Base-by-base conservation (phyloP, 2,888 invertebrate species). In the Himalopsyche tibetana region DNA sequence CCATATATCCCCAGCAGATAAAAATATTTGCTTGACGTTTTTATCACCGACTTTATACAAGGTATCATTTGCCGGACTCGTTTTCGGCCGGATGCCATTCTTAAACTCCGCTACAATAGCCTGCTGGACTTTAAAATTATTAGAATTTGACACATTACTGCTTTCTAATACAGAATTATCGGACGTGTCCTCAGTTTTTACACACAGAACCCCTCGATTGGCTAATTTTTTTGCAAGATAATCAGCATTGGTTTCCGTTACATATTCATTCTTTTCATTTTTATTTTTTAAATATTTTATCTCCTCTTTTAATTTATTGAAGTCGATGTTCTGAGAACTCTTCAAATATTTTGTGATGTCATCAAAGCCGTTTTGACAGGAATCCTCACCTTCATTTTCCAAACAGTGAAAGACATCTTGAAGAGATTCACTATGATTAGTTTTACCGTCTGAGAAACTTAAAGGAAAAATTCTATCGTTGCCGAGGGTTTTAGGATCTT, bases 271-370 rank as follows among this genome's bases (percentile, higher is more conserved):
- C 63, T 45, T 55, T 42, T 85, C 84, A 36, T 79, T 86, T 28
- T 83, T 86, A 42, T 51, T 74, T 82, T 87, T 88, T 38, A 63
- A 74, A 36, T 36, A 82, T 38, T 89, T 85, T 56, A 90, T 88
- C 15, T 87, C 87, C 56, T 84, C 81, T 51, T 88, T 86, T 15
- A 87, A 55, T 38, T 88, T 88, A 11, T 88, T 86, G 12, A 85
- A 84, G 63, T 88, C 88, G 11, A 87, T 82, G 19, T 45, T 63
- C 17, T 84, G 85, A 5, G 86, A 85, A 17, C 36, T 85, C 80
- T 88, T 88, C 9, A 88, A 38, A 55, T 82, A 88, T 55, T 87
- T 86, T 9, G 84, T 80, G 12, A 88, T 85, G 42, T 85, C 88
- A 45, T 88, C 87, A 38, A 85, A 88, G 11, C 84, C 87, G 38